Evolutionary conservation across 2,888 invertebrate genomes (phyloP).

Genomic region (Tipula lateralis): DNA sequence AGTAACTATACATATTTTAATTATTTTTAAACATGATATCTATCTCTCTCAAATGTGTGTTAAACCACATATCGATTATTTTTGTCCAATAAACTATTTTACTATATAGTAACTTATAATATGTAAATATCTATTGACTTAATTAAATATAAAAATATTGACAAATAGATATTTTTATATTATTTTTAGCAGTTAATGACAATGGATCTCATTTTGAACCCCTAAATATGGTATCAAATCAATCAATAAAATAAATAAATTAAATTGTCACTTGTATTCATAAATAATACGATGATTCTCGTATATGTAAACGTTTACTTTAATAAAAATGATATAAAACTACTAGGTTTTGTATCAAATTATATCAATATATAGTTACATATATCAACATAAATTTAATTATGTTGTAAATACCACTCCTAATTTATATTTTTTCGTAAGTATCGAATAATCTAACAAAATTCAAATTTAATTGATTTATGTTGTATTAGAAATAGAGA

Average conservation of each 20-base stretch:
- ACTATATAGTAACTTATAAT: no score
- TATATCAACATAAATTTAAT: not conserved
- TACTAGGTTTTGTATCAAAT: not conserved
- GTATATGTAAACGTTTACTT: not conserved
- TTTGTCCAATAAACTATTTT: no score
- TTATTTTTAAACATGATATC: no score
- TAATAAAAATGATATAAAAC: not conserved
- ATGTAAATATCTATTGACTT: not conserved
- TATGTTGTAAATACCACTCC: not conserved
- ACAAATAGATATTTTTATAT: not conserved
- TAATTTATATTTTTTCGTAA: not conserved
- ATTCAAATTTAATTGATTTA: not conserved
- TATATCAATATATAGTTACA: not conserved
- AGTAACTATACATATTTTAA: no score
- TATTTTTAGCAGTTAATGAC: slow-evolving; percentile 1
- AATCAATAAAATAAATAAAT: not conserved
- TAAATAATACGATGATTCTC: not conserved
- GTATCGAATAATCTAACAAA: not conserved
- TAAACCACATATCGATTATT: no score
- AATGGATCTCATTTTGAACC: not conserved
- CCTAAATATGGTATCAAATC: not conserved
- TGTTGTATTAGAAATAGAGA: not conserved
- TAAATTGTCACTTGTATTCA: not conserved
- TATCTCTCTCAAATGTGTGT: no score
- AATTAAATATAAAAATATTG: not conserved